These are phyloP conservation scores for Neomonachus schauinslandi DNA, from an alignment of 2,113 vertebrate genomes.

Conservation along the genomic window DNA sequence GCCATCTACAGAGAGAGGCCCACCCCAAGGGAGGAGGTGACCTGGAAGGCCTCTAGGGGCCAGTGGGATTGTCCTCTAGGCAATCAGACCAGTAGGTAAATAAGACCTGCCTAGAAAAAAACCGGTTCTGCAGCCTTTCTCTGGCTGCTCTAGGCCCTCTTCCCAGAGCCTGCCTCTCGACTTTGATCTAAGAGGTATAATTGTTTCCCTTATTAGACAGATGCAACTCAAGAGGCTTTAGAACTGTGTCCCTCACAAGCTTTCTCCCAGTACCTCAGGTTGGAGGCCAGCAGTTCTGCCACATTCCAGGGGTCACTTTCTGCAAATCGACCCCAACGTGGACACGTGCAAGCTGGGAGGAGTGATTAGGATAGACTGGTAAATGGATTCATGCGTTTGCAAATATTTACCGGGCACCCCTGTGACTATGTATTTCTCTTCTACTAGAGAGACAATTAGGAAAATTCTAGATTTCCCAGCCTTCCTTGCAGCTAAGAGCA, in stretches of 20 bases:
- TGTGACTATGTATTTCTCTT: neutral
- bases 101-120: conserved; percentile 54
- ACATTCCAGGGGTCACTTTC: neutral
- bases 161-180: neutral
- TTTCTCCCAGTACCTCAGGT: neutral
- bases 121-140: conserved; percentile 66
- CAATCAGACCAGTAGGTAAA: conserved; percentile 43
- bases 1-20: neutral
- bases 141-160: neutral
- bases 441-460: neutral
- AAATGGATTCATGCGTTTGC: neutral
- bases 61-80: neutral
- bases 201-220: conserved; percentile 22
- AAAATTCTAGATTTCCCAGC: conserved; percentile 1
- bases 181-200: conserved; percentile 64
- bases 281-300: neutral
- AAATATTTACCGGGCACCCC: neutral
- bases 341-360: neutral
- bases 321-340: neutral
- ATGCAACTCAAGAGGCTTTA: conserved; percentile 21
- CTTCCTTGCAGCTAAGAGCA: neutral
- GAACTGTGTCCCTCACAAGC: conserved; percentile 40
- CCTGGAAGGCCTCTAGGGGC: conserved; percentile 20
- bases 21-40: neutral
- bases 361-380: neutral